Conservation (phyloP, 1,140 invertebrate species). For the Solen grandis region DNA sequence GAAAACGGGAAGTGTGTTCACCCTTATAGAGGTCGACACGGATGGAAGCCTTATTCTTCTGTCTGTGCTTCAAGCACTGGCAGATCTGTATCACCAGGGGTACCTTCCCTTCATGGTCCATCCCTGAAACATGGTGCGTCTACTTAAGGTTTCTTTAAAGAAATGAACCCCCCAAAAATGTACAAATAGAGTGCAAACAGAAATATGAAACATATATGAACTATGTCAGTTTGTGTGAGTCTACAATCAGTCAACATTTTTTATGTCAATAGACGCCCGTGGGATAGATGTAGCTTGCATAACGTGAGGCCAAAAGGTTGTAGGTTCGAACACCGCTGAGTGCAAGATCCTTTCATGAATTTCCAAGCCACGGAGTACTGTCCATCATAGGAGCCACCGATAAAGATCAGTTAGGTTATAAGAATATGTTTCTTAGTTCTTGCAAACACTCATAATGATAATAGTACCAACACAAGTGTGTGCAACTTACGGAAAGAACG, state of each 20-base stretch:
- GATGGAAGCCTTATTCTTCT: slow-evolving; percentile 58
- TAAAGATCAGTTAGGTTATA: too few relatives aligned
- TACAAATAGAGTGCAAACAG: neutral
- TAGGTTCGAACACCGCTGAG: too few relatives aligned
- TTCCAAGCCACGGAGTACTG: too few relatives aligned
- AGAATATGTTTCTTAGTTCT: too few relatives aligned
- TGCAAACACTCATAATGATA: too few relatives aligned
- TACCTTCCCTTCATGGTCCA: slow-evolving; percentile 50
- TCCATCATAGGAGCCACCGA: too few relatives aligned
- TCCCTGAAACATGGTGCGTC: slow-evolving; percentile 32
- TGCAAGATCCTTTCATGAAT: too few relatives aligned
- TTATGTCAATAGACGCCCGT: neutral
- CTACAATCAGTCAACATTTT: neutral
- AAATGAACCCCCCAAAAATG: neutral
- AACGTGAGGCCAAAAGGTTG: too few relatives aligned
- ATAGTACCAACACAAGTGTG: too few relatives aligned
- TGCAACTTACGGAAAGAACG: too few relatives aligned
- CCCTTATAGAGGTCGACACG: slow-evolving; percentile 68
- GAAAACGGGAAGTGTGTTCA: slow-evolving; percentile 19
- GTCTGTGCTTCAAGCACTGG: slow-evolving; percentile 60
- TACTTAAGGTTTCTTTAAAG: neutral
- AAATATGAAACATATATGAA: neutral
- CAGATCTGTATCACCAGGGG: slow-evolving; percentile 65
- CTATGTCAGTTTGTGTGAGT: neutral
- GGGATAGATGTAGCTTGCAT: too few relatives aligned